phyloP scores from a whole-genome alignment of 2,797 vertebrate species.

The Anguilla pacifica region DNA sequence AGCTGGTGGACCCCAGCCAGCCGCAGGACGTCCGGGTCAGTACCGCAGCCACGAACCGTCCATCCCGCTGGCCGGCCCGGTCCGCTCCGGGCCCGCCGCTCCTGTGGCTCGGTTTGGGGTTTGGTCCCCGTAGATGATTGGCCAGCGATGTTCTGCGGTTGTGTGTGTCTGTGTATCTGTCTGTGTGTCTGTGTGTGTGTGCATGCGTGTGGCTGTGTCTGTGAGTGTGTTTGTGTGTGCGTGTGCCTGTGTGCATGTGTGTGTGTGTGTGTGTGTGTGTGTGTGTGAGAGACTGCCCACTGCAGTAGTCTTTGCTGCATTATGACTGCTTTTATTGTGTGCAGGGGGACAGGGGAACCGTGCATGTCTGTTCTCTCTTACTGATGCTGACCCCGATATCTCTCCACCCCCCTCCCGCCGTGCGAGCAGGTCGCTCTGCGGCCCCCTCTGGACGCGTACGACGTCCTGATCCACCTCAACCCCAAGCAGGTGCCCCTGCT shows the following conservation, averaged over 20 bases:
- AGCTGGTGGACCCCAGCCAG: constrained; percentile 76
- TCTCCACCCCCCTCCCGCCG: not conserved
- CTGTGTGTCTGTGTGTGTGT: no score
- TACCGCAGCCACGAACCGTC: constrained; percentile 6
- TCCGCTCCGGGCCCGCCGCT: not conserved
- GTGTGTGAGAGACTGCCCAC: no score
- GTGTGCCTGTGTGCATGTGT: no score
- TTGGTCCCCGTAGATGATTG: not conserved
- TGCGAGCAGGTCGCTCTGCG: constrained; percentile 81
- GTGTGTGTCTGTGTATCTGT: no score
- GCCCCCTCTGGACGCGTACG: constrained; percentile 86
- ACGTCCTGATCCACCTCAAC: constrained; percentile 86
- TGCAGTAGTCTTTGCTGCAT: not conserved
- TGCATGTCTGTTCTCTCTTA: not conserved
- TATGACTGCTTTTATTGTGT: not conserved
- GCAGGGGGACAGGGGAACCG: not conserved
- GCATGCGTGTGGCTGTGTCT: no score
- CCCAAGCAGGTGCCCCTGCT: constrained; percentile 85
- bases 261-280: no score
- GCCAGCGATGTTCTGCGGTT: no score
- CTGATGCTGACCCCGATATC: not conserved
- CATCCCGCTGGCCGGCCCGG: not conserved
- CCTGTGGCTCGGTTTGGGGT: not conserved
- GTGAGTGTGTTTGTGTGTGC: no score
- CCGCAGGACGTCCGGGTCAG: constrained; percentile 85